Evolutionary conservation across 2,797 vertebrate genomes (phyloP).

Genomic region (Sardinella longiceps): DNA sequence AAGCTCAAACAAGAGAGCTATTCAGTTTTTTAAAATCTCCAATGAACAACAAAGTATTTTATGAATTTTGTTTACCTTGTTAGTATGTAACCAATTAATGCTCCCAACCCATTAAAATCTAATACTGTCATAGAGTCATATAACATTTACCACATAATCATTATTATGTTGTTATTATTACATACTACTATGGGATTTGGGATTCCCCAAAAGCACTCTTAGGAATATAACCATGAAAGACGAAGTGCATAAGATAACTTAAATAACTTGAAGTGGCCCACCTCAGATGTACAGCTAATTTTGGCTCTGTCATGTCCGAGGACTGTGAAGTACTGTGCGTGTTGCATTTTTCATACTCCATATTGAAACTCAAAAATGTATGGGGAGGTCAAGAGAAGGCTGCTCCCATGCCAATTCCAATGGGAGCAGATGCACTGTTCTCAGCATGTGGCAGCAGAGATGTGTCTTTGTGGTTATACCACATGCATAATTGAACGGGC

Average conservation of each 20-base stretch:
- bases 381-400: not conserved
- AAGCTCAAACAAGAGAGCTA: too few species aligned
- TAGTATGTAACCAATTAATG: not conserved
- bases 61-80: not conserved
- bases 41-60: not conserved
- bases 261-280: not conserved
- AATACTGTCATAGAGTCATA: not conserved
- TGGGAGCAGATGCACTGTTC: not conserved
- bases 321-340: not conserved
- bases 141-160: not conserved
- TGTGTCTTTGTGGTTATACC: not conserved
- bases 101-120: not conserved
- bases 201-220: not conserved
- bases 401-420: not conserved
- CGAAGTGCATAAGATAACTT: not conserved
- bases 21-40: too few species aligned
- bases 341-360: conserved; percentile 1
- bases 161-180: not conserved
- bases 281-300: not conserved
- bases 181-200: not conserved
- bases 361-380: not conserved
- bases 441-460: not conserved
- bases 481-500: conserved; percentile 17
- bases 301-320: not conserved
- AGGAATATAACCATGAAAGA: not conserved